Evolutionary conservation across 2,888 invertebrate genomes (phyloP), one percentile per base, ranked within the genome.

Genomic region (Meloe dianella): DNA sequence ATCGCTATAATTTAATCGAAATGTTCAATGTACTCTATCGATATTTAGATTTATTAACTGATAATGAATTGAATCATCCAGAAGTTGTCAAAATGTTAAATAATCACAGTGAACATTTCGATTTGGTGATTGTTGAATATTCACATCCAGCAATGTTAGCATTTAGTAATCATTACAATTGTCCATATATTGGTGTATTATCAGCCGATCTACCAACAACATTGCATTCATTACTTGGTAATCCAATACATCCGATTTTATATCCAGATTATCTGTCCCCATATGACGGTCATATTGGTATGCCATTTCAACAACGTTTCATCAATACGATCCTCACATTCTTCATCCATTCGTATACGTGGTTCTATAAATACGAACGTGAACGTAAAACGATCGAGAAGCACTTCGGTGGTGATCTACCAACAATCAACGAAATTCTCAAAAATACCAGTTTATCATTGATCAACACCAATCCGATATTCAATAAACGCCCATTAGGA

Each of bases 91-190:
- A 61, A 22, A 58, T 80, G 17, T 77, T 80, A 10, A 63, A 74
- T 8, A 73, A 79, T 65, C 38, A 61, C 20, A 84, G 84, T 32
- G 79, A 85, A 60, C 62, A 76, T 24, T 80, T 80, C 63, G 81
- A 81, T 71, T 61, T 81, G 27, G 71, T 81, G 0, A 75, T 81
- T 61, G 69, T 76, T 6, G 81, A 81, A 70, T 65, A 72, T 30
- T 65, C 73, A 38, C 71, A 72, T 58, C 76, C 78, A 0, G 58
- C 74, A 2, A 72, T 75, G 57, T 67, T 73, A n/a, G 79, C 74
- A 12, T 79, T 80, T 65, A 68, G 70, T 8, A 70, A 77, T 47
- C 71, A 75, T 41, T 80, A 80, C 60, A 75, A 77, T 0, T 74
- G 73, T 60, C 81, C 81, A 0, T 71, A 79, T 17, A 77, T 81